Percentiles rank a stretch among this genome's conserved stretches.
Conservation (phyloP, 2,888 invertebrate genomes). For the Chrysopilus asiliformis region DNA sequence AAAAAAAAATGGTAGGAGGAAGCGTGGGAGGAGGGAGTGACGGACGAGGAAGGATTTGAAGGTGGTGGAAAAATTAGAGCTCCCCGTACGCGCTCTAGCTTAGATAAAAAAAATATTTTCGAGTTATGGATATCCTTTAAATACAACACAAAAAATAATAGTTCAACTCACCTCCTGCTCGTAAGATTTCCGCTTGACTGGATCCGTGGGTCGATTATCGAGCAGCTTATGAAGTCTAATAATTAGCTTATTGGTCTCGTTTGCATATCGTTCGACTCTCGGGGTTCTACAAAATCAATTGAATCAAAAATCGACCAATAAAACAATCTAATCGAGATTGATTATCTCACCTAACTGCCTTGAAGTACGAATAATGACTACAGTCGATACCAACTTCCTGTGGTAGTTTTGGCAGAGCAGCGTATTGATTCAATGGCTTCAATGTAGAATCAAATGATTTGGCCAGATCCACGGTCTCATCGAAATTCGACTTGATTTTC, state of each 20-base stretch:
- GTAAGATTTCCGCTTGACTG: conserved; percentile 57
- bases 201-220: conserved; percentile 61
- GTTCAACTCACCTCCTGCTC: conserved; percentile 45
- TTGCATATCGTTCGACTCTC: conserved; percentile 74
- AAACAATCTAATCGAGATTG: not conserved
- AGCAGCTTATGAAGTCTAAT: conserved; percentile 87
- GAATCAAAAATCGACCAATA: not conserved
- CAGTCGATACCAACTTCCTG: conserved; percentile 36
- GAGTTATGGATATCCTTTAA: not conserved
- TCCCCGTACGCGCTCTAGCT: not conserved
- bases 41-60: no score
- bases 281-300: conserved; percentile 39
- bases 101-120: conserved; percentile 6
- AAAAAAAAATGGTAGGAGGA: no score
- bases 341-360: conserved; percentile 43
- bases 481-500: conserved; percentile 60
- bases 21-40: no score
- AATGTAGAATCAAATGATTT: conserved; percentile 44
- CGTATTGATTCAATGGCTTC: conserved; percentile 22
- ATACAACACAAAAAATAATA: conserved; percentile 8
- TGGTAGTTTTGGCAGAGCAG: no score
- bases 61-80: no score
- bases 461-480: conserved; percentile 48
- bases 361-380: conserved; percentile 63
- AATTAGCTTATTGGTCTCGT: conserved; percentile 89